A percentile compares a stretch with the other conserved stretches of the same genome.
Conservation (phyloP, 1,140 invertebrate genomes). For the Planococcus citri region DNA sequence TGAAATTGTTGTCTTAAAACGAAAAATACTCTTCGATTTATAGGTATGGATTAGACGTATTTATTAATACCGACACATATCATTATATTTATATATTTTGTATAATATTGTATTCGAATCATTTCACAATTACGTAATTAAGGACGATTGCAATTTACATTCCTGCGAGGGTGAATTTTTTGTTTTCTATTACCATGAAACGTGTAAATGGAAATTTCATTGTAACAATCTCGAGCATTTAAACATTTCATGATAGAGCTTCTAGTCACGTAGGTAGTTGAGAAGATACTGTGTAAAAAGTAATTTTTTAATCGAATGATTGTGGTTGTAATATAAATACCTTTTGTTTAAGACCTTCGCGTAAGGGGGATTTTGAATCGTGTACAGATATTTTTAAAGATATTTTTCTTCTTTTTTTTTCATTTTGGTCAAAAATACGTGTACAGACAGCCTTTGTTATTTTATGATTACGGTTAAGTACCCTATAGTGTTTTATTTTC, state of each 20-base stretch:
- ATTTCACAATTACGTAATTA: neutral
- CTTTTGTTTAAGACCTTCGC: neutral
- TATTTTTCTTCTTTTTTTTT: too few species aligned
- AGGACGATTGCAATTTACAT: too few species aligned
- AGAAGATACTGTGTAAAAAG: neutral
- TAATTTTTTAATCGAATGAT: neutral
- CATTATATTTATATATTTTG: too few species aligned
- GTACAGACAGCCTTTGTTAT: neutral
- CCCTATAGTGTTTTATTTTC: constrained; percentile 4
- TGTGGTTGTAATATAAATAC: neutral
- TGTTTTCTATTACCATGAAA: too few species aligned
- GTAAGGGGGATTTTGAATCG: neutral
- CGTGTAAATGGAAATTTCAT: too few species aligned
- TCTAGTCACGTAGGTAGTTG: constrained; percentile 1
- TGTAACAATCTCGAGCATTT: too few species aligned
- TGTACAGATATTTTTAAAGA: neutral
- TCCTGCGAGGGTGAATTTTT: too few species aligned
- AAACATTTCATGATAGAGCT: neutral
- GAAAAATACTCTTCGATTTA: too few species aligned
- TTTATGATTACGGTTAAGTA: neutral
- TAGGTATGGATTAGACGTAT: too few species aligned
- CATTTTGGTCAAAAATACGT: neutral
- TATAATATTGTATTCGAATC: neutral
- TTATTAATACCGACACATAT: too few species aligned
- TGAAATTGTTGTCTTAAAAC: too few species aligned